These are phyloP conservation scores for Actinopyga echinites DNA, from an alignment of 53 echinoderm and acorn worm species.

Conservation along the genomic window DNA sequence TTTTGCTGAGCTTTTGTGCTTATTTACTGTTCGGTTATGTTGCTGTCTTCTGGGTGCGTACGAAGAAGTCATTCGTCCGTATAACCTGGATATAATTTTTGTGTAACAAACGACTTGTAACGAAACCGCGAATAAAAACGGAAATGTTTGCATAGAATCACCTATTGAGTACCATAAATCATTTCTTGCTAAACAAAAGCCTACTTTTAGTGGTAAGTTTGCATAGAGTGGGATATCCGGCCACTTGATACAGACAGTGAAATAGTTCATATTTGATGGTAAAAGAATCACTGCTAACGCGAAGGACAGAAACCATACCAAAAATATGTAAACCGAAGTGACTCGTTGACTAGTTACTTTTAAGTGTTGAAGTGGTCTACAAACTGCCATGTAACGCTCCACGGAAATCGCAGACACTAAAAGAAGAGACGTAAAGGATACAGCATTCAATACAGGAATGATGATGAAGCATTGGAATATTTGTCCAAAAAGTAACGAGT, in stretches of 20 bases:
- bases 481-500: neutral
- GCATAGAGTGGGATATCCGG: neutral
- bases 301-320: neutral
- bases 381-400: neutral
- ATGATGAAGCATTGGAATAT: neutral
- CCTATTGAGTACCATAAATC: neutral
- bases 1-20: neutral
- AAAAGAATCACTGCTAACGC: neutral
- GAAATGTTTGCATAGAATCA: neutral
- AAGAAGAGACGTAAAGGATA: neutral
- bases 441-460: neutral
- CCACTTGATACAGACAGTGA: neutral
- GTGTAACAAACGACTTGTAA: neutral
- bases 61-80: neutral
- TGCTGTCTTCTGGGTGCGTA: neutral
- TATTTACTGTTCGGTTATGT: neutral
- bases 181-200: neutral
- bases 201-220: neutral
- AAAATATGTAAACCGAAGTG: neutral
- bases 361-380: neutral
- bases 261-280: neutral
- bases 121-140: neutral
- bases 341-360: neutral
- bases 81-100: neutral
- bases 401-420: neutral